Evolutionary conservation across 1,140 invertebrate species (phyloP), one percentile per base, ranked within the genome.

Genomic region (Solen grandis): DNA sequence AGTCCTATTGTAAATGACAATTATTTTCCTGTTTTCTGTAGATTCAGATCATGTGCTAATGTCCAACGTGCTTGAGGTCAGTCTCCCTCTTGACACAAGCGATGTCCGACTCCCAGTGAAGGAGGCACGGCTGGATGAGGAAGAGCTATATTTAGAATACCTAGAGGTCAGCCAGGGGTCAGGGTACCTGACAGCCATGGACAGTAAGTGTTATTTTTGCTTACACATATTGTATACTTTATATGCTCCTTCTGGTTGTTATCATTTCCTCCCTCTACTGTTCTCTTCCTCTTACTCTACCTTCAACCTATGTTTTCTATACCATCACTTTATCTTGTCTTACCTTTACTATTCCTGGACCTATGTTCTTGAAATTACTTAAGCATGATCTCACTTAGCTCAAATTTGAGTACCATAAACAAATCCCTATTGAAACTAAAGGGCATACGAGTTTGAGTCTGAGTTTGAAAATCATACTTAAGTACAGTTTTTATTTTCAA

Each of bases 71-170:
- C 74, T 92, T 22, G 88, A 91, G 55, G 85, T 92, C 2, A 81
- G 80, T 22, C 83, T 92, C 22, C 92, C 92, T 3, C 79, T 92
- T 27, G 86, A 91, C 63, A 85, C 81, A 5, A 55, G 76, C 25
- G 73, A 87, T 35, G 89, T 92, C 54, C 70, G 63, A 10, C 78
- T 92, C 10, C 91, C 92, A 5, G 78, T 85, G 16, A 72, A 75
- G 16, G 80, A 87, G 19, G 73, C 88, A 13, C 78, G 89, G 25
- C 33, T 83, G n/a, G 86, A 88, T 10, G 88, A 91, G 55, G 85
- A 88, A 16, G 91, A 92, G 62, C 73, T 90, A n/a, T 92, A 92
- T 82, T 46, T 78, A 66, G 91, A 92, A 74, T 92, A 90, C 79
- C 69, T 92, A 13, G 89, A 91, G 59, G 82, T 92, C 46, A 76